These are phyloP conservation scores for Dusona sp. DNA, from an alignment of 2,888 invertebrate species.

Conservation along the genomic window DNA sequence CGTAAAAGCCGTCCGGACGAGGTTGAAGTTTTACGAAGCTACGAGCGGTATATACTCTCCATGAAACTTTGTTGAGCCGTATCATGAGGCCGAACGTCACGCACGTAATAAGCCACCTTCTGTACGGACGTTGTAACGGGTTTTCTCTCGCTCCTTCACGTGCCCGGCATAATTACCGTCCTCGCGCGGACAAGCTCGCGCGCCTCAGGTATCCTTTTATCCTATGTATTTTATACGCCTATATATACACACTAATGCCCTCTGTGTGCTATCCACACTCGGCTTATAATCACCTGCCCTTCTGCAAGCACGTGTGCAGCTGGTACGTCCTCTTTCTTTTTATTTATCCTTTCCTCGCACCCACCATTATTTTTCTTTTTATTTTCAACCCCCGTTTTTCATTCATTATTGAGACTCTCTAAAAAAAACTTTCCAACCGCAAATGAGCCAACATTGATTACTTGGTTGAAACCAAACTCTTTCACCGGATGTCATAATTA, in stretches of 20 bases:
- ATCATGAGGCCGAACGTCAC: slow-evolving; percentile 54
- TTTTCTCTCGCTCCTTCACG: slow-evolving; percentile 75
- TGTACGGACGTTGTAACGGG: slow-evolving; percentile 73
- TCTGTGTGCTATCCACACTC: slow-evolving; percentile 28
- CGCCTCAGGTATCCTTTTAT: slow-evolving; percentile 56
- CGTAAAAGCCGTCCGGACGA: slow-evolving; percentile 4
- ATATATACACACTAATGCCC: slow-evolving; percentile 18
- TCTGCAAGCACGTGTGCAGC: slow-evolving; percentile 64
- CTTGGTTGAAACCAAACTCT: neutral
- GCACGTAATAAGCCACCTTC: slow-evolving; percentile 56
- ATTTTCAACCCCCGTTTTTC: neutral
- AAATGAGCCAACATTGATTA: slow-evolving; percentile 36
- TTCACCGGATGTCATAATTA: neutral
- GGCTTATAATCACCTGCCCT: slow-evolving; percentile 66
- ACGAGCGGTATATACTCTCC: slow-evolving; percentile 23
- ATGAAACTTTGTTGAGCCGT: slow-evolving; percentile 51
- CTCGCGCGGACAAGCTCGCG: slow-evolving; percentile 53
- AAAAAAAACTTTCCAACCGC: slow-evolving; percentile 19
- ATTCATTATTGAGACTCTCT: slow-evolving; percentile 1
- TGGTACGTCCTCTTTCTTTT: slow-evolving; percentile 30
- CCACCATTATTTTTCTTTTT: slow-evolving; percentile 19
- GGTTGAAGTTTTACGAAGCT: slow-evolving; percentile 26
- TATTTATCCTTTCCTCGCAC: neutral
- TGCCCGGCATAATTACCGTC: slow-evolving; percentile 77
- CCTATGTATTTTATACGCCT: slow-evolving; percentile 29